phyloP scores from a whole-genome alignment of 2,113 vertebrate genomes.

The Erythrocercus mccallii region DNA sequence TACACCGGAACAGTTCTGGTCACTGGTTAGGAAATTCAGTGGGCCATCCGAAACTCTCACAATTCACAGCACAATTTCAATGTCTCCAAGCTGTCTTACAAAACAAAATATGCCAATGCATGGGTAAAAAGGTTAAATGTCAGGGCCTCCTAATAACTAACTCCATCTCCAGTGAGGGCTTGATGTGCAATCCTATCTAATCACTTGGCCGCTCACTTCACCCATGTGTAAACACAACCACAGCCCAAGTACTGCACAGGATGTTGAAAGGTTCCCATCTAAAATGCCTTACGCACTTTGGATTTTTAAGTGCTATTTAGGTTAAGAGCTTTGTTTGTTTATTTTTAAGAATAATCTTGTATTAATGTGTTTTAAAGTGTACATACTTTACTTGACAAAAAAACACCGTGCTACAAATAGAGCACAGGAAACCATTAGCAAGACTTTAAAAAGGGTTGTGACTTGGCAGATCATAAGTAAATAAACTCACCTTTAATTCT shows the following conservation, averaged over 20 bases:
- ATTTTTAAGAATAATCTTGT: neutral
- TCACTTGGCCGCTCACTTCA: neutral
- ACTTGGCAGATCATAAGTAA: neutral
- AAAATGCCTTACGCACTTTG: neutral
- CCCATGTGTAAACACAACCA: neutral
- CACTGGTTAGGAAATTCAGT: neutral
- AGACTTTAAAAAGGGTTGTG: neutral
- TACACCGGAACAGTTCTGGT: neutral
- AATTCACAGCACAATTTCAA: neutral
- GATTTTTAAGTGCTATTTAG: neutral
- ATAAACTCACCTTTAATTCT: neutral
- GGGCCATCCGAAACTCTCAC: neutral
- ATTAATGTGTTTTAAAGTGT: neutral
- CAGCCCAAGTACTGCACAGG: neutral
- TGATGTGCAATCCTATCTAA: slow-evolving; percentile 2
- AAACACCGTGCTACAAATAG: neutral
- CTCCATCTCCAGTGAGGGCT: neutral
- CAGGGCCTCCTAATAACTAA: slow-evolving; percentile 15
- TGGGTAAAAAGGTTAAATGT: neutral
- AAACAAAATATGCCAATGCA: neutral
- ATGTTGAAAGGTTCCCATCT: neutral
- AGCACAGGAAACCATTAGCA: neutral
- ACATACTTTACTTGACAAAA: neutral
- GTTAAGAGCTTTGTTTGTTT: neutral
- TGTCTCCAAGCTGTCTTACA: neutral